These are phyloP conservation scores for Rachycentron canadum DNA, from an alignment of 2,797 vertebrate genomes.

Conservation along the genomic window DNA sequence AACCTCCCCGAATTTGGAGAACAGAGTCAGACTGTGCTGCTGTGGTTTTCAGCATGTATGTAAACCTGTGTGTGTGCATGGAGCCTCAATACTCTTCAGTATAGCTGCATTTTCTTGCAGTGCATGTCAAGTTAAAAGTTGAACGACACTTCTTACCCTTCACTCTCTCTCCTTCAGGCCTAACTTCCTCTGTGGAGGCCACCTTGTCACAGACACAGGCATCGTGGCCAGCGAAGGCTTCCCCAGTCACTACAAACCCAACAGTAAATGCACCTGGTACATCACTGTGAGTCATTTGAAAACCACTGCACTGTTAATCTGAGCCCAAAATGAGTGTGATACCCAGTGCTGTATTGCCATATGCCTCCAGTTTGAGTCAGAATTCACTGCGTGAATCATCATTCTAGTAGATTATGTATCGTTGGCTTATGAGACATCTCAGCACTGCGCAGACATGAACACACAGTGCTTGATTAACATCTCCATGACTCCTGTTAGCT, in stretches of 20 bases:
- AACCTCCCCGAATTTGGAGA: constrained; percentile 54
- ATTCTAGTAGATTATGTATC: not conserved
- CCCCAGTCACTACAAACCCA: constrained; percentile 89
- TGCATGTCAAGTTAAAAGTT: not conserved
- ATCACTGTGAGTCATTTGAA: constrained; percentile 87
- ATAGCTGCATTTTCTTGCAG: constrained; percentile 10
- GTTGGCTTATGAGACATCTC: not conserved
- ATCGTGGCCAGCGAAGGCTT: constrained; percentile 93
- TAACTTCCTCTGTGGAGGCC: constrained; percentile 90
- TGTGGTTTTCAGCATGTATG: constrained; percentile 53
- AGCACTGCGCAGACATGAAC: not conserved
- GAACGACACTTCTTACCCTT: not conserved
- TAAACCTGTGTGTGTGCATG: constrained; percentile 36
- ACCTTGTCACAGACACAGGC: constrained; percentile 88
- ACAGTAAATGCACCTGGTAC: constrained; percentile 91
- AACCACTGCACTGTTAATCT: not conserved
- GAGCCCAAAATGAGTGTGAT: not conserved
- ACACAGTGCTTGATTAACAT: not conserved
- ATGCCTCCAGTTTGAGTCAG: not conserved
- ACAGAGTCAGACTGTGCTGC: constrained; percentile 76
- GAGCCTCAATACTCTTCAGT: constrained; percentile 38
- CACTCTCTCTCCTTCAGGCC: constrained; percentile 80
- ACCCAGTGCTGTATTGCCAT: not conserved
- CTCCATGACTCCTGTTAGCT: not conserved
- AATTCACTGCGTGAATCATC: no score